A percentile compares a stretch with the other conserved stretches of the same genome.
phyloP scores from a whole-genome alignment of 2,797 vertebrate genomes.

The Linurgus olivaceus region DNA sequence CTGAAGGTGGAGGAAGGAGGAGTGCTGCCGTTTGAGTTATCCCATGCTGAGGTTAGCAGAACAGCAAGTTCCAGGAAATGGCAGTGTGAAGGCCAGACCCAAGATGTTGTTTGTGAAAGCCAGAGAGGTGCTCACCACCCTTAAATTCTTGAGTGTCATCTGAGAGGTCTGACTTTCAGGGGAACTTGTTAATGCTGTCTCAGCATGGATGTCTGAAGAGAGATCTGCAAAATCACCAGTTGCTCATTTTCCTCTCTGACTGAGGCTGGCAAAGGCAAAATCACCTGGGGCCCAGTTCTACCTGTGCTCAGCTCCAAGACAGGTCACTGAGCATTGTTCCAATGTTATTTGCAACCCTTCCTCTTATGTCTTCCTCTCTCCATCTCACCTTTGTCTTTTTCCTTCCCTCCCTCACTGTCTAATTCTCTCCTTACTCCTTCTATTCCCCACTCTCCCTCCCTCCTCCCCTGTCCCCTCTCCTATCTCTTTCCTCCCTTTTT shows the following conservation, averaged over 20 bases:
- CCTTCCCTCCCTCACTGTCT: background rate
- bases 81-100: background rate
- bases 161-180: background rate
- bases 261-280: background rate
- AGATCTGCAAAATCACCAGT: background rate
- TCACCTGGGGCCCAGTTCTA: background rate
- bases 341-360: background rate
- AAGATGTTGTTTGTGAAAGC: background rate
- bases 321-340: background rate
- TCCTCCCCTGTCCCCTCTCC: background rate
- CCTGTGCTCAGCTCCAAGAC: background rate
- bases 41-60: background rate
- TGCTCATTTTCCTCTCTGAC: background rate
- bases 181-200: background rate
- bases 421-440: background rate
- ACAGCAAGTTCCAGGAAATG: background rate
- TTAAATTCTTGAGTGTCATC: background rate
- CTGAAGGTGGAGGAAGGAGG: background rate
- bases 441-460: background rate
- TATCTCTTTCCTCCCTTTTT: background rate
- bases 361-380: background rate
- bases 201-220: background rate
- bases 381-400: background rate
- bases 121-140: background rate
- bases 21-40: background rate